These are phyloP conservation scores for Pogonognathellus flavescens DNA, from an alignment of 1,140 invertebrate species.

Conservation along the genomic window DNA sequence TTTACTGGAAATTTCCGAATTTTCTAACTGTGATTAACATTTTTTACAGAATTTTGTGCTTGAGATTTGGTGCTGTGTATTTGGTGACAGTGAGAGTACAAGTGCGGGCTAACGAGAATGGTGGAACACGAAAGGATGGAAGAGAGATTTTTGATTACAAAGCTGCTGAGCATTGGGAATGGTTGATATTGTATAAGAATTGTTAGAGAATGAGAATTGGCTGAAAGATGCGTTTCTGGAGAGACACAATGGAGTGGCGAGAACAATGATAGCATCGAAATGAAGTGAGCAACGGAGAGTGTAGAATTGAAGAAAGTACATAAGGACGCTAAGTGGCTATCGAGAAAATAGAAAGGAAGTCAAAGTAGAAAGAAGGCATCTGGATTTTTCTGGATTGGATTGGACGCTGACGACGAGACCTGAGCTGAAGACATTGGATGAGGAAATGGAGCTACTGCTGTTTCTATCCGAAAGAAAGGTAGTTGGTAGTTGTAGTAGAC, in stretches of 20 bases:
- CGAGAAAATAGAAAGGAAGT: constrained; percentile 21
- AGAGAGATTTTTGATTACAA: too few relatives aligned
- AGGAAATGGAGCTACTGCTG: too few relatives aligned
- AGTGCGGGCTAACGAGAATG: too few relatives aligned
- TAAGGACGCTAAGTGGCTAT: constrained; percentile 17
- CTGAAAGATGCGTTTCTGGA: background rate
- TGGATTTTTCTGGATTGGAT: constrained; percentile 10
- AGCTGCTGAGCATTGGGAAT: background rate
- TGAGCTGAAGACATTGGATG: background rate
- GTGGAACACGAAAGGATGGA: too few relatives aligned
- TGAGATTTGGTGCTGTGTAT: too few relatives aligned
- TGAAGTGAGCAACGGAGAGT: constrained; percentile 4
- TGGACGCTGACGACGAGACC: background rate
- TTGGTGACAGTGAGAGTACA: too few relatives aligned
- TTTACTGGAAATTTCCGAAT: too few relatives aligned
- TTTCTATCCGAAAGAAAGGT: background rate
- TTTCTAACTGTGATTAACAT: too few relatives aligned
- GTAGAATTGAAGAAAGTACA: background rate
- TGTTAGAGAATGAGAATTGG: background rate
- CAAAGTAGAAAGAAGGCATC: constrained; percentile 23
- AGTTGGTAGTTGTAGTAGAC: constrained; percentile 26
- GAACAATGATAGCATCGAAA: background rate
- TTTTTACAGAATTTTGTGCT: too few relatives aligned
- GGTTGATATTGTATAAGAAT: background rate
- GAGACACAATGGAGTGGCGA: background rate